Base-by-base conservation (phyloP, 2,797 vertebrate genomes). In the Crenichthys baileyi region DNA sequence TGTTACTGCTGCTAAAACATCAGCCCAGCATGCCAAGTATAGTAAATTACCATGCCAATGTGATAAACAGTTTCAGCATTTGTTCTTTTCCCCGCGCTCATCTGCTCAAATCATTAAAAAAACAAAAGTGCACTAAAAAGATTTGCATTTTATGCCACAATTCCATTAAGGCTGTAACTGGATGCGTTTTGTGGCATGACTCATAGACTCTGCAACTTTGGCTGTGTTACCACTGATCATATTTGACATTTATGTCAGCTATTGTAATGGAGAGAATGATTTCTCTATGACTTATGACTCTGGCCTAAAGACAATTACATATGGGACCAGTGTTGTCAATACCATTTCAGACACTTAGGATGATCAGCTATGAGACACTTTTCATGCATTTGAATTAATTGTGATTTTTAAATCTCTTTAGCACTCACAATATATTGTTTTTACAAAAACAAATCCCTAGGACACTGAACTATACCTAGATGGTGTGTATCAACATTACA, bases 101-200 rank as follows among this genome's bases (percentile, higher is more conserved):
- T 90, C 77, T 90, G 72, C 84, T 89, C 75, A 83, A 82, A 72
- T 79, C 85, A 88, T 91, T 75, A 85, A 84, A 79, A 73, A 77
- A 55, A 48, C 75, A 81, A 81, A 75, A 89, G 58, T 76, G 80
- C 48, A 82, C 80, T 76, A 80, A 83, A 75, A 75, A 63, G 72
- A 84, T 86, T 79, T 87, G 87, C 76, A 83, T 85, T 71, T 80
- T 80, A 88, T 84, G 83, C 85, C 83, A 84, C 65, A 68, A 82
- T 83, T 92, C 88, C 85, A 92, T 90, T 87, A 91, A 77, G 60
- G 78, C 75, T 88, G 77, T 84, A 87, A 89, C 89, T 84, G 76
- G 83, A 89, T 90, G 83, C 84, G 83, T 92, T 89, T 84, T 84
- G 83, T 83, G 39, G 83, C 83, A 88, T 83, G 87, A 85, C 82